Percentiles rank a stretch among this genome's conserved stretches.
Conservation (phyloP, 1,140 invertebrate species). For the Babylonia areolata region DNA sequence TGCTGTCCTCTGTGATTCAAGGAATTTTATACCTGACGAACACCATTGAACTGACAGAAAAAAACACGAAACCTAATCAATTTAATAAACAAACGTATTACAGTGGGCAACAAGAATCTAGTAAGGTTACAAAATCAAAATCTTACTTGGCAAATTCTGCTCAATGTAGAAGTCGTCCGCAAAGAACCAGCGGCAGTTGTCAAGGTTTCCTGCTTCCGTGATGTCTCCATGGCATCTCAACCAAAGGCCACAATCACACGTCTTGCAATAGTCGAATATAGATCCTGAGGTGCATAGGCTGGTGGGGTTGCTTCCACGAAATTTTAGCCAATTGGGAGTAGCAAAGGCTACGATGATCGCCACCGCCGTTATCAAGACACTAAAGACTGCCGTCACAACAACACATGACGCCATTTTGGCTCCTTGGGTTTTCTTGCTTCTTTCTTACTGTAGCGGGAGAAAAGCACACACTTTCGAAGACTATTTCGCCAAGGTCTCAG, state of each 20-base stretch:
- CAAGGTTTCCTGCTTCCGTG: constrained; percentile 48
- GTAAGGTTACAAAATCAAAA: too few species aligned
- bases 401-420: constrained; percentile 65
- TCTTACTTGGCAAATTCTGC: constrained; percentile 62
- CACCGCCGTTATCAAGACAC: constrained; percentile 68
- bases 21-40: too few species aligned
- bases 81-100: too few species aligned
- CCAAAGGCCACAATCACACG: constrained; percentile 71
- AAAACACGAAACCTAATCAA: too few species aligned
- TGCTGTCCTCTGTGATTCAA: too few species aligned
- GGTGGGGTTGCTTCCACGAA: constrained; percentile 35
- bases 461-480: not conserved
- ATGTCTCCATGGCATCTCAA: constrained; percentile 56
- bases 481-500: not conserved
- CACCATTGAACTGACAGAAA: too few species aligned
- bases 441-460: not conserved
- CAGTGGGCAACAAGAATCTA: too few species aligned
- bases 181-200: constrained; percentile 71
- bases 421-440: not conserved
- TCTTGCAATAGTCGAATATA: constrained; percentile 48
- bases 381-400: constrained; percentile 68
- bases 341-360: constrained; percentile 70
- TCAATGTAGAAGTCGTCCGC: constrained; percentile 64
- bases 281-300: not conserved
- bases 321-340: constrained; percentile 69